Evolutionary conservation across 2,113 vertebrate species (phyloP).

Genomic region (Lophius piscatorius): DNA sequence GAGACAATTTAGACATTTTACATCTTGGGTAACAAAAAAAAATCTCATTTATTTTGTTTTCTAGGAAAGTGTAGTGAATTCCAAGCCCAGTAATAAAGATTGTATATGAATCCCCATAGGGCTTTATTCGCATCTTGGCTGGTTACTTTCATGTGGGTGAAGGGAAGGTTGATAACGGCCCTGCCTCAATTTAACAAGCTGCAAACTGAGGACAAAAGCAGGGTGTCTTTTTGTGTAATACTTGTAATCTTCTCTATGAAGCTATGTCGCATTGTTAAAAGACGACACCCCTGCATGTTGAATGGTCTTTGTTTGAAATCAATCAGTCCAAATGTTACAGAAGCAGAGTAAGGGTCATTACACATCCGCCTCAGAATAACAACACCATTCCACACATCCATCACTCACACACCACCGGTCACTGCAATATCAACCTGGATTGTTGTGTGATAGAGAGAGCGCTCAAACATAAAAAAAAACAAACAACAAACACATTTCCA

Average conservation of each 20-base stretch:
- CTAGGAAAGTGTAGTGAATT: constrained; percentile 1
- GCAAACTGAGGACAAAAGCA: constrained; percentile 24
- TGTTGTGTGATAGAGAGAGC: constrained; percentile 10
- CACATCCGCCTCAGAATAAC: constrained; percentile 62
- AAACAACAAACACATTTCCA: constrained; percentile 25
- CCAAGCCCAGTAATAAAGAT: constrained; percentile 1
- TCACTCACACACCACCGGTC: constrained; percentile 49
- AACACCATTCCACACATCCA: constrained; percentile 57
- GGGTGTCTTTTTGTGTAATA: constrained; percentile 14
- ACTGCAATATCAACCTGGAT: constrained; percentile 29
- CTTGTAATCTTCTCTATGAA: constrained; percentile 40
- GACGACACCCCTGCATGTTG: constrained; percentile 49
- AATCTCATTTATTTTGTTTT: background rate
- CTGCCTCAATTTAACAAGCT: constrained; percentile 41
- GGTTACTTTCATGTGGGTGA: constrained; percentile 11
- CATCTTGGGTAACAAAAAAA: constrained; percentile 5
- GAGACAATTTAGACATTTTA: constrained; percentile 11
- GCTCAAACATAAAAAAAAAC: background rate
- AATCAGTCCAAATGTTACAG: constrained; percentile 70
- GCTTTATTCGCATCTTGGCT: constrained; percentile 8
- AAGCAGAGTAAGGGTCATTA: constrained; percentile 71
- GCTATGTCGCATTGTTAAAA: constrained; percentile 57
- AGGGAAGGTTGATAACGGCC: constrained; percentile 27
- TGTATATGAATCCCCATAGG: constrained; percentile 10
- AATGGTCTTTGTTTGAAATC: constrained; percentile 71